Conservation (phyloP, 2,888 invertebrate species). For the Drosophila nigricruria region DNA sequence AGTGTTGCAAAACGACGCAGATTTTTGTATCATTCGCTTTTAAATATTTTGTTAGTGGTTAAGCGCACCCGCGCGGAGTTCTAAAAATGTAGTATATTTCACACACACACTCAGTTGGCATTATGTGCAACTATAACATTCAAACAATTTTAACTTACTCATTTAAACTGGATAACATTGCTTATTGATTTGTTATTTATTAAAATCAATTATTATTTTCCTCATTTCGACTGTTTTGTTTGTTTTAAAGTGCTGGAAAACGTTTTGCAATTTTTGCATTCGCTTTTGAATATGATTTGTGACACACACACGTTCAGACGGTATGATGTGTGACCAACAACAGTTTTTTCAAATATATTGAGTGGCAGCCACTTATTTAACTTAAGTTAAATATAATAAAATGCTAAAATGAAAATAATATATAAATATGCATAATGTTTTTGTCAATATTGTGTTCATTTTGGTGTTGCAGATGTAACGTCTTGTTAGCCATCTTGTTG, state of each 20-base stretch:
- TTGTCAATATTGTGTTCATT: not conserved
- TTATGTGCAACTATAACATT: too few species aligned
- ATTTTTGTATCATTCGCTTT: not conserved
- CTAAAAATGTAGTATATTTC: too few species aligned
- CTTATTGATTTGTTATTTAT: not conserved
- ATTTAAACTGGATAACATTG: too few species aligned
- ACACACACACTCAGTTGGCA: too few species aligned
- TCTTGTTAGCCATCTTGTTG: slow-evolving; percentile 43
- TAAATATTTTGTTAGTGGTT: not conserved
- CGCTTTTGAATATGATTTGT: not conserved
- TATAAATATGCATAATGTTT: not conserved
- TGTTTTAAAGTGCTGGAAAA: slow-evolving; percentile 34
- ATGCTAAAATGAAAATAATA: not conserved
- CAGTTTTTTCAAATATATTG: not conserved
- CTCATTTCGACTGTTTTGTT: slow-evolving; percentile 17
- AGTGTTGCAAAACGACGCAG: not conserved
- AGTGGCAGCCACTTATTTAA: accelerated
- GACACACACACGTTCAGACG: slow-evolving; percentile 13
- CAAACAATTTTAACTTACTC: too few species aligned
- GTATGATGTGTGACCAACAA: slow-evolving; percentile 8
- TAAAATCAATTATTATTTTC: not conserved
- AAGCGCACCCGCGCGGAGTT: too few species aligned
- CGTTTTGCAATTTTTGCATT: not conserved
- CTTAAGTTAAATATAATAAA: not conserved
- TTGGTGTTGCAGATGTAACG: too few species aligned